Base-by-base conservation (phyloP, 1,140 invertebrate species). In the Bombus pascuorum region DNA sequence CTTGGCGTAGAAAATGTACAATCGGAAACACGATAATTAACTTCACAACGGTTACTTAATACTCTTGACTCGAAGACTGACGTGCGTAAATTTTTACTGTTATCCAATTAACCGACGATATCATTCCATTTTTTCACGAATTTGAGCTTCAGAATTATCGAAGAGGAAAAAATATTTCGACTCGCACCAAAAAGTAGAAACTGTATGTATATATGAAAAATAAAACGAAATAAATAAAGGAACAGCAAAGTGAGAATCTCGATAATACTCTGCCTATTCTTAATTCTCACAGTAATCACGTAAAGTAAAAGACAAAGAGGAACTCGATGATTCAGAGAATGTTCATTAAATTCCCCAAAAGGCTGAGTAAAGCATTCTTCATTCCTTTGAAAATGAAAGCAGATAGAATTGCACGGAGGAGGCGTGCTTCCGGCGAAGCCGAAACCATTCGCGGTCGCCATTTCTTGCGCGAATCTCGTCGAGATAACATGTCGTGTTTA, bases 401-500 rank as follows among this genome's bases (percentile, higher is more conserved):
- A 12, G n/a, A 28, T 59, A 28, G 6, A 75, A 75, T 83, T 66
- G n/a, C 44, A 65, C 39, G 28, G 39, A 28, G 9, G 25, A 15
- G 37, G 28, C 47, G 6, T 22, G 62, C 32, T 32, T 65, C 80
- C 72, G 47, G 39, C 78, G 88, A 89, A 68, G 32, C 65, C 10
- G 0, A 47, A 59, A 39, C 62, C 34, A 57, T 81, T 62, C 68
- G 37, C 44, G 66, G 42, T 47, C 70, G 66, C 79, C 47, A 80
- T 78, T 81, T 75, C 81, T 79, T 59, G 73, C 79, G 47, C 68
- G 77, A 71, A 65, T 66, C 65, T 71, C 34, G n/a, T 39, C 88
- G 82, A 89, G 89, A 90, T 90, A 90, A 90, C 89, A 91, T 85
- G 89, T 91, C 88, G 90, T 91, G 89, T 91, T 91, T 91, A 91